Base-by-base conservation (phyloP, 2,113 vertebrate species). In the Eulemur macaco region DNA sequence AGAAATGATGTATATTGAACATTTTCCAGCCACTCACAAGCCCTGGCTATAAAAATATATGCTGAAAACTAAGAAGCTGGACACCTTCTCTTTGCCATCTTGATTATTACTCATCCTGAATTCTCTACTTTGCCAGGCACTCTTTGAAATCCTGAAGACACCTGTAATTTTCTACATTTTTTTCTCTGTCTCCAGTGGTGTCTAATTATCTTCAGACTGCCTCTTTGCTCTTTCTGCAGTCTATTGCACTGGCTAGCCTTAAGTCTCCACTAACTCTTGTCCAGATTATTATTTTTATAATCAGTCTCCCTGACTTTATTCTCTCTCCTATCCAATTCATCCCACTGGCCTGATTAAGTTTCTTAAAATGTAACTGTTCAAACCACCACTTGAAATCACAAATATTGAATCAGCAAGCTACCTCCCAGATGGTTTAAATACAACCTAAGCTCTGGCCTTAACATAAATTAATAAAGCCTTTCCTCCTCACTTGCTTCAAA, bases 281-380 rank as follows among this genome's bases (percentile, higher is more conserved):
- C 58, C 45, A 84, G 12, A 63, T 92, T 78, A 78, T 63, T 68
- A 87, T 90, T 90, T 96, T 96, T 76, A 42, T 60, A 63, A 84
- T 37, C 50, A 50, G 31, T 42, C 10, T 90, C 20, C 25, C 37
- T 76, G 50, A 80, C 17, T 69, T 76, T 23, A 56, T 93, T 91
- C 56, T 73, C 42, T 96, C 66, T 84, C 58, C 15, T 87, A 18
- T 91, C 52, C 11, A 77, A 2, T 71, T 54, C 29, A 86, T 83
- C 50, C 8, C 47, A 86, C 29, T 78, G 86, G 25, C 68, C 45
- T 76, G 45, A 74, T 78, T 78, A 80, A 73, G 18, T 96, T 64
- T 86, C 60, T 92, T 68, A 73, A 96, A 92, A 63, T 80, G 27
- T 27, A 69, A 78, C 74, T 82, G 25, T 78, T 82, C 78, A 89